These are phyloP conservation scores for Camponotus vicinus DNA, from an alignment of 1,140 invertebrate species.

Conservation along the genomic window DNA sequence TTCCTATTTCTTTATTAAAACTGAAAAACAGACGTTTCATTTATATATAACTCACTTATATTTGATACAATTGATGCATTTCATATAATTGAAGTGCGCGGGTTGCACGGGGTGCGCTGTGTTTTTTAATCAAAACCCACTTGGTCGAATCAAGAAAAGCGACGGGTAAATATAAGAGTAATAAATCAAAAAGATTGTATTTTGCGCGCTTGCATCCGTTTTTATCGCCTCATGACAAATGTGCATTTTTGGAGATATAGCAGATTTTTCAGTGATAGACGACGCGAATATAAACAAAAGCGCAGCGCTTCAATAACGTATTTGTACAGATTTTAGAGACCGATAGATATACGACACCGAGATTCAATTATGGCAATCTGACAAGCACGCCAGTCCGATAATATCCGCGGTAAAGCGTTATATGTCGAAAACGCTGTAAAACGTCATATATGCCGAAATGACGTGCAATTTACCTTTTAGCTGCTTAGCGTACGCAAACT, in stretches of 20 bases:
- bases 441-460: conserved; percentile 20
- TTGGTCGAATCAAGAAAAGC: conserved; percentile 49
- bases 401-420: conserved; percentile 38
- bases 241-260: conserved; percentile 56
- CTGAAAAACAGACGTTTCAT: conserved; percentile 6
- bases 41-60: not conserved
- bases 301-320: conserved; percentile 53
- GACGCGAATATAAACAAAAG: conserved; percentile 53
- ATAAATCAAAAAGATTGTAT: conserved; percentile 62
- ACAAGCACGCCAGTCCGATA: conserved; percentile 8
- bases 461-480: conserved; percentile 23
- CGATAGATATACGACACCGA: conserved; percentile 12
- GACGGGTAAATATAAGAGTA: conserved; percentile 48
- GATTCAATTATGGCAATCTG: conserved; percentile 47
- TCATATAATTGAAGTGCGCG: conserved; percentile 37
- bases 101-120: not conserved
- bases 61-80: conserved; percentile 11
- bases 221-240: conserved; percentile 62
- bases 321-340: conserved; percentile 41
- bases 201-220: conserved; percentile 35
- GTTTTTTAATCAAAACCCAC: conserved; percentile 51
- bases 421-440: conserved; percentile 34
- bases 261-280: conserved; percentile 53
- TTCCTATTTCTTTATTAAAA: conserved; percentile 19
- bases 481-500: conserved; percentile 38